Evolutionary conservation across 2,888 invertebrate genomes (phyloP).

Genomic region (Cryptophagus acutangulus): DNA sequence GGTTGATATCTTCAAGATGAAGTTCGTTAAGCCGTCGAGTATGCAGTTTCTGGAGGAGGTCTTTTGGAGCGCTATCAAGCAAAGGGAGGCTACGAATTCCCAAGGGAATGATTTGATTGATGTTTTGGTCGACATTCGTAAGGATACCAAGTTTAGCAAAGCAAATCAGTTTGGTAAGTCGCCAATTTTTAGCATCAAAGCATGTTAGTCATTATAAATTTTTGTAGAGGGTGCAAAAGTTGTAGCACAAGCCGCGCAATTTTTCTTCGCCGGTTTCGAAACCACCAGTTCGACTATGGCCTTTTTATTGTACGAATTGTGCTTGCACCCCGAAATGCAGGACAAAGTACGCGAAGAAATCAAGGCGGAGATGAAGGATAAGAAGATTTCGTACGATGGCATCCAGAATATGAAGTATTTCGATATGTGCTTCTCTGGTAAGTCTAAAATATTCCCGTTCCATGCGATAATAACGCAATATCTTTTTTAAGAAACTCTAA

Average conservation of each 20-base stretch:
- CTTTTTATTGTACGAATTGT: conserved; percentile 54
- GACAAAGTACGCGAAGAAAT: conserved; percentile 52
- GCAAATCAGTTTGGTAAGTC: conserved; percentile 13
- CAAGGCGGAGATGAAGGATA: conserved; percentile 40
- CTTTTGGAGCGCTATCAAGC: conserved; percentile 34
- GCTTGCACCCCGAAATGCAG: conserved; percentile 52
- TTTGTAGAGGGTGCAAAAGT: conserved; percentile 19
- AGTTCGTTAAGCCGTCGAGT: conserved; percentile 30
- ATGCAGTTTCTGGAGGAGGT: conserved; percentile 32
- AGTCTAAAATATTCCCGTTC: conserved; percentile 1
- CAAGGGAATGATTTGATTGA: conserved; percentile 55
- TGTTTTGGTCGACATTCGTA: conserved; percentile 34
- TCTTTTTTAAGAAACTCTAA: conserved; percentile 45
- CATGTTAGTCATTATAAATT: no score
- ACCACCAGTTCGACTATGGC: conserved; percentile 56
- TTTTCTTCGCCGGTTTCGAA: conserved; percentile 60
- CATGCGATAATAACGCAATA: conserved; percentile 6
- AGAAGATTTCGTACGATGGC: conserved; percentile 51
- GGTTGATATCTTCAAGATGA: conserved; percentile 30
- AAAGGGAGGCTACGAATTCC: conserved; percentile 25
- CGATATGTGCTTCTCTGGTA: conserved; percentile 29
- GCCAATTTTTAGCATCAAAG: no score
- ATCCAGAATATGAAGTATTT: conserved; percentile 54
- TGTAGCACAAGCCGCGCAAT: conserved; percentile 32
- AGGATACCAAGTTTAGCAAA: conserved; percentile 11